A percentile compares a stretch with the other conserved stretches of the same genome.
phyloP scores from a whole-genome alignment of 2,888 invertebrate species.

The Synergus japonicus region DNA sequence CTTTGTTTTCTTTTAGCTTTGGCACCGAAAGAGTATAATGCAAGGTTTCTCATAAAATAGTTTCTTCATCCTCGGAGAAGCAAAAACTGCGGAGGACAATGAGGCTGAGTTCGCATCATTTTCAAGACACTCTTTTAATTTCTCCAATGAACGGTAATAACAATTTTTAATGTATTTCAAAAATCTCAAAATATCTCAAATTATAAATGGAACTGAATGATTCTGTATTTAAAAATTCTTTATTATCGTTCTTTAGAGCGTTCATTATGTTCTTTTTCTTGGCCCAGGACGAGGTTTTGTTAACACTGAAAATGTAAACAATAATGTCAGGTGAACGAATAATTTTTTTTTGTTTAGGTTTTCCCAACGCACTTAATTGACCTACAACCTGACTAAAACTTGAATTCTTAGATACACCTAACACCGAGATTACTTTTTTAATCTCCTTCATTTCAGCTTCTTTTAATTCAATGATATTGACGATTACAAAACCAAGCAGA shows the following conservation, averaged over 20 bases:
- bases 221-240: not conserved
- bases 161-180: not conserved
- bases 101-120: not conserved
- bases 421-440: not conserved
- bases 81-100: constrained; percentile 19
- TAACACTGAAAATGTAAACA: not conserved
- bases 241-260: not conserved
- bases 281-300: not conserved
- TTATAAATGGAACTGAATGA: no score
- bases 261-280: not conserved
- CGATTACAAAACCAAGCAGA: not conserved
- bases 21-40: constrained; percentile 60
- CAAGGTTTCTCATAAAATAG: constrained; percentile 51
- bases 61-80: constrained; percentile 42
- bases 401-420: not conserved
- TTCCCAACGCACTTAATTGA: constrained; percentile 36
- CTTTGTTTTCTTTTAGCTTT: constrained; percentile 54
- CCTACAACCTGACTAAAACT: constrained; percentile 28
- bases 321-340: constrained; percentile 19
- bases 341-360: constrained; percentile 14
- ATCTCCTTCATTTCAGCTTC: not conserved
- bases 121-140: not conserved
- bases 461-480: not conserved
- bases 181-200: no score
- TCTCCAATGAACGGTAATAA: not conserved